Evolutionary conservation across 2,888 invertebrate genomes (phyloP).

Genomic region (Lithophane ornitopus): DNA sequence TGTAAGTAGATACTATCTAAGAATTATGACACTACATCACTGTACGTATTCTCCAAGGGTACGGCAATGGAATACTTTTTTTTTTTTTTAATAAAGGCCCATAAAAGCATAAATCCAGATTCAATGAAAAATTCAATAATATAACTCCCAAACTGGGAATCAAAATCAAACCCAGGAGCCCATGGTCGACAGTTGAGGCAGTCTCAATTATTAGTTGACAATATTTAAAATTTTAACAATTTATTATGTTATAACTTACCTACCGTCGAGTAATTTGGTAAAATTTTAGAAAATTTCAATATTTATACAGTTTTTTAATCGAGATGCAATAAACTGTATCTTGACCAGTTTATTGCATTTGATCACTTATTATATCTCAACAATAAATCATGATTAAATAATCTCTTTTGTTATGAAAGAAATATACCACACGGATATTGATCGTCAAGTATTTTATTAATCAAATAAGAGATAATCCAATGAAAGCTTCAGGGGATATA

Average conservation of each 20-base stretch:
- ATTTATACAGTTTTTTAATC: conserved; percentile 62
- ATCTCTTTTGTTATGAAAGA: conserved; percentile 16
- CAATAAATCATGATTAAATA: conserved; percentile 61
- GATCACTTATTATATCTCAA: conserved; percentile 36
- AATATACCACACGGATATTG: background rate
- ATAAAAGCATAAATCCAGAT: no score
- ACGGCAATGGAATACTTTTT: background rate
- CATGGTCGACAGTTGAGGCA: background rate
- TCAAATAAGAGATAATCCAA: conserved; percentile 20
- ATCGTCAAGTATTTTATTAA: background rate
- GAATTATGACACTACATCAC: background rate
- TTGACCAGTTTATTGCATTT: conserved; percentile 61
- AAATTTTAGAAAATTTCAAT: conserved; percentile 7
- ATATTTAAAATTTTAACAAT: background rate
- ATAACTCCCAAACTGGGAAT: background rate
- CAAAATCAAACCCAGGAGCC: background rate
- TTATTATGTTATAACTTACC: conserved; percentile 55
- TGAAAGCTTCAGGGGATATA: conserved; percentile 16
- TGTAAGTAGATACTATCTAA: conserved; percentile 9
- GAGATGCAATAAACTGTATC: conserved; percentile 64
- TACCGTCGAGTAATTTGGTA: conserved; percentile 49
- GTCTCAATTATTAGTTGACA: background rate
- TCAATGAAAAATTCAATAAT: background rate
- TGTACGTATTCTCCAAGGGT: background rate
- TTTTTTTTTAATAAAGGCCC: background rate